Base-by-base conservation (phyloP, 2,113 vertebrate species). In the Cryptotis parvus region DNA sequence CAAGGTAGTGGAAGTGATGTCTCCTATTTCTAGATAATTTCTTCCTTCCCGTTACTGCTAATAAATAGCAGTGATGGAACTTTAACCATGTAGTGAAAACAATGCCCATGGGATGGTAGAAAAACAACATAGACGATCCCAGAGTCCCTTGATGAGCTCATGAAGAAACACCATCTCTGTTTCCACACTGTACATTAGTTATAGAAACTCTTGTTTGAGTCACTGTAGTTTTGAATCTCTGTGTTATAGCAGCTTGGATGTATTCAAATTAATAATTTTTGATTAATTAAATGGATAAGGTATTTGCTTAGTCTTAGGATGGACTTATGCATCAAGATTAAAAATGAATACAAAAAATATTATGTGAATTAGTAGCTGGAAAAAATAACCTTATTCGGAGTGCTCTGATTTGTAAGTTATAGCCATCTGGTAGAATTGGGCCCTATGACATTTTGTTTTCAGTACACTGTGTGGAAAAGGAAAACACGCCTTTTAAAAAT, bases 301-400 rank as follows among this genome's bases (percentile, higher is more conserved):
- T 58, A 58, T 58, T 18, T 58, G 20, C 55, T 22, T 58, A 58
- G 55, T 58, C 29, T 31, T 61, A 26, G 58, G 58, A 24, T 61
- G 58, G 58, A 20, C 11, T 65, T 31, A 29, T 65, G 9, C 29
- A 65, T 3, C 26, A 31, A 65, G 63, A 65, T 6, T 58, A 65
- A 1, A 65, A 65, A 65, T 31, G 6, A 12, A 29, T 31, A 65
- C 12, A 65, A 65, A 68, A 2, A 31, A 76, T 14, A 41, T 39
- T 75, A 43, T 4, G 20, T 89, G 26, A 76, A 80, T 89, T 43
- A 80, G 81, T 52, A 76, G 58, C 75, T 92, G 52, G 18, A n/a
- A 63, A 69, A 58, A 70, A 69, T 45, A 79, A 43, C 16, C 6
- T 90, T 63, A 76, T 27, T 69, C 66, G 52, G 58, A 79, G 26